These are phyloP conservation scores for Salticus scenicus DNA, from an alignment of 2,888 invertebrate genomes.

Conservation along the genomic window DNA sequence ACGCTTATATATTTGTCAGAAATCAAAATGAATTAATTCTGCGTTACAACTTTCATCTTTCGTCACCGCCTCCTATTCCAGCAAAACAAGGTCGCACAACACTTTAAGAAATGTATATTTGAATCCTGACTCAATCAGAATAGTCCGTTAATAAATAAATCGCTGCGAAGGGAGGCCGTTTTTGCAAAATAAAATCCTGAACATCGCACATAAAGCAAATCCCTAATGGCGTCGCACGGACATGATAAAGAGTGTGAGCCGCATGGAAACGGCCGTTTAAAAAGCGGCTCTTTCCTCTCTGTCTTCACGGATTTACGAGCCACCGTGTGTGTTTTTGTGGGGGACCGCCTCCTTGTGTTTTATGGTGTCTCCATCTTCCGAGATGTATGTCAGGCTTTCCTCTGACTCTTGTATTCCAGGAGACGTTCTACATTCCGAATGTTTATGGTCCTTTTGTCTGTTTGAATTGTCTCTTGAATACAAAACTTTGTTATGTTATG, in stretches of 20 bases:
- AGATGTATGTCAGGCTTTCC: background rate
- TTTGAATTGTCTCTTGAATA: too few species aligned
- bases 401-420: too few species aligned
- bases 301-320: background rate
- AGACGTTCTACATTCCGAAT: too few species aligned
- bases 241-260: constrained; percentile 33
- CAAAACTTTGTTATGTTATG: too few species aligned
- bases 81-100: too few species aligned
- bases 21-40: too few species aligned
- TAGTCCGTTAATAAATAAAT: too few species aligned
- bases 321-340: background rate
- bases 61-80: too few species aligned
- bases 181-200: constrained; percentile 35
- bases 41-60: too few species aligned
- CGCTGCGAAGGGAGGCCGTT: constrained; percentile 12
- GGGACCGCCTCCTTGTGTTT: constrained; percentile 3
- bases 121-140: background rate
- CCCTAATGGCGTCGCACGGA: constrained; percentile 30
- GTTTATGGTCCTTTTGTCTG: too few species aligned
- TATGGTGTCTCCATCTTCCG: background rate
- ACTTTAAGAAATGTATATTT: background rate
- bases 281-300: background rate
- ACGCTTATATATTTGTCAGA: too few species aligned
- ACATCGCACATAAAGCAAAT: constrained; percentile 28
- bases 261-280: constrained; percentile 27